phyloP scores from a whole-genome alignment of 2,888 invertebrate genomes.

The Dicycla oo region DNA sequence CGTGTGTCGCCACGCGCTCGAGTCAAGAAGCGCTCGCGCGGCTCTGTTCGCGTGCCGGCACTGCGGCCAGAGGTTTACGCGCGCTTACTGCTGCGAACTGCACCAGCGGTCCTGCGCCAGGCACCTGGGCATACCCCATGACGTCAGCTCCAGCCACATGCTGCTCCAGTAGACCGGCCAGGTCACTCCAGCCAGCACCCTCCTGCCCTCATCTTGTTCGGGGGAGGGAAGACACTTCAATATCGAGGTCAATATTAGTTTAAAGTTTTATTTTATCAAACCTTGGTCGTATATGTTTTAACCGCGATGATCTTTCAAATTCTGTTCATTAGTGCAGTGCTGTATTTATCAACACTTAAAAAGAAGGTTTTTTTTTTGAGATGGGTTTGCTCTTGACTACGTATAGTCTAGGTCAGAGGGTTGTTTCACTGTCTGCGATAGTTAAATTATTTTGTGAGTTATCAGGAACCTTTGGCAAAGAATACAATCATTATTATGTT shows the following conservation, averaged over 20 bases:
- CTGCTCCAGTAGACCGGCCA: conserved; percentile 70
- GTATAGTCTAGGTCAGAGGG: no score
- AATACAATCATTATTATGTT: not conserved
- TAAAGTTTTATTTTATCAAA: conserved; percentile 18
- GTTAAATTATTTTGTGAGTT: not conserved
- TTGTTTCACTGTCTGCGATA: not conserved
- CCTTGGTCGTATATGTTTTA: conserved; percentile 22
- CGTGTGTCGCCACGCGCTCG: conserved; percentile 79
- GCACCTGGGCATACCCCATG: conserved; percentile 65
- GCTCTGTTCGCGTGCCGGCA: conserved; percentile 77
- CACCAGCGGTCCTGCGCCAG: conserved; percentile 80
- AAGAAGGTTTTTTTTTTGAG: no score
- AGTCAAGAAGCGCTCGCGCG: conserved; percentile 57
- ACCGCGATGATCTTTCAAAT: conserved; percentile 28
- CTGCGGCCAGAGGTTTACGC: conserved; percentile 81
- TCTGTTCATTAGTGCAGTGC: conserved; percentile 24
- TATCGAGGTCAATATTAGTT: conserved; percentile 6
- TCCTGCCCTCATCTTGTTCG: not conserved
- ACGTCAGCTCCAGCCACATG: conserved; percentile 72
- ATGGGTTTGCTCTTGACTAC: no score
- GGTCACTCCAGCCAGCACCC: not conserved
- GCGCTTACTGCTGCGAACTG: conserved; percentile 85
- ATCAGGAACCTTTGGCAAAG: not conserved
- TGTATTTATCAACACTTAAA: conserved; percentile 19
- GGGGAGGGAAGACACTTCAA: not conserved